Conservation (phyloP, 2,797 vertebrate genomes). For the Eulemur albifrons region DNA sequence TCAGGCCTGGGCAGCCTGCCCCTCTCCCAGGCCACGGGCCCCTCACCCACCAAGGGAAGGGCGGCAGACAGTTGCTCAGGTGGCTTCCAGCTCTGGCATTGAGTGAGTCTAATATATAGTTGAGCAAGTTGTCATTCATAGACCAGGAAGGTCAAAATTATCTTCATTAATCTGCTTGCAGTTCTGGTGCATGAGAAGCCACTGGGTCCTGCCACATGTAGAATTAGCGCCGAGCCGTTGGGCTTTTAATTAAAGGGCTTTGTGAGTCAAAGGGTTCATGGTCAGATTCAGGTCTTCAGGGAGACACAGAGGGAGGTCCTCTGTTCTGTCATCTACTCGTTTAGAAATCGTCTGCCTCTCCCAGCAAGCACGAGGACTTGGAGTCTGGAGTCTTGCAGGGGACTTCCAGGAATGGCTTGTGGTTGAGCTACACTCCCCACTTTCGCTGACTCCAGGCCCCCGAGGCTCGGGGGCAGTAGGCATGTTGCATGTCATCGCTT, state of each 20-base stretch:
- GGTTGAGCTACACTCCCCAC: not conserved
- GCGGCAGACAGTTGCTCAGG: not conserved
- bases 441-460: not conserved
- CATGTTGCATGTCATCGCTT: not conserved
- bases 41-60: rapidly evolving
- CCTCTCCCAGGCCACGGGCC: not conserved
- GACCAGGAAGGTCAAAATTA: not conserved
- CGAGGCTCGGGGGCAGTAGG: not conserved
- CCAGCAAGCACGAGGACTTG: not conserved
- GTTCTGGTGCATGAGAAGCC: not conserved
- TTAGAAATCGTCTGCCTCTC: not conserved
- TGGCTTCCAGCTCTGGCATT: not conserved
- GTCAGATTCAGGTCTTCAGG: slow-evolving; percentile 27
- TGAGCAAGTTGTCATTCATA: not conserved
- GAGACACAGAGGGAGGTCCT: slow-evolving; percentile 13
- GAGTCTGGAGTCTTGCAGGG: rapidly evolving
- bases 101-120: not conserved
- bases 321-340: not conserved
- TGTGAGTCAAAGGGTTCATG: slow-evolving; percentile 44
- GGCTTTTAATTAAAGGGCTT: slow-evolving; percentile 58
- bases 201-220: not conserved
- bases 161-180: not conserved
- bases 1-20: not conserved
- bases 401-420: not conserved
- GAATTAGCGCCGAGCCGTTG: slow-evolving; percentile 51